Evolutionary conservation across 2,113 vertebrate species (phyloP).

Genomic region (Poeciliopsis occidentalis): DNA sequence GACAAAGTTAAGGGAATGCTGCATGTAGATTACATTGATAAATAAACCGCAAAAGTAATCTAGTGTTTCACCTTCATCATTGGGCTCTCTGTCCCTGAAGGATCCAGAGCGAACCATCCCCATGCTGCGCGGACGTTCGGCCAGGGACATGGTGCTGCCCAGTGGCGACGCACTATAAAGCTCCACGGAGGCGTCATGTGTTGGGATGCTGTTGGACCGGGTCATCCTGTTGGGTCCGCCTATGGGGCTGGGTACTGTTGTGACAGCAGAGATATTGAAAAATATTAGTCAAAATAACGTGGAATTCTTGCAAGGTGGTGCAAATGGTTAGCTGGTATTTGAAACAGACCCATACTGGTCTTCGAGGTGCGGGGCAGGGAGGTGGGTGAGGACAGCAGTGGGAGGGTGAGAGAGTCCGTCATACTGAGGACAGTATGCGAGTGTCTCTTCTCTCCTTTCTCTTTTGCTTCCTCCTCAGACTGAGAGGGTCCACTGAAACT

Average conservation of each 20-base stretch:
- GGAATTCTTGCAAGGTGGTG: neutral
- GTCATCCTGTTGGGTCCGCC: slow-evolving; percentile 88
- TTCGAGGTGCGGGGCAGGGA: slow-evolving; percentile 84
- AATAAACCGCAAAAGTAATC: neutral
- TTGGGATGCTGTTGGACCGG: slow-evolving; percentile 97
- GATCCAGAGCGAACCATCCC: slow-evolving; percentile 93
- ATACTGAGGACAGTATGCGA: slow-evolving; percentile 85
- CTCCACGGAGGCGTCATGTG: slow-evolving; percentile 91
- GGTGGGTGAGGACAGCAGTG: slow-evolving; percentile 85
- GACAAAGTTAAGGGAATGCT: slow-evolving; percentile 4
- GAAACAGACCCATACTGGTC: slow-evolving; percentile 84
- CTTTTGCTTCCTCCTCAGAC: slow-evolving; percentile 88
- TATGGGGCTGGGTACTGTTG: slow-evolving; percentile 83
- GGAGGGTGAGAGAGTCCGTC: slow-evolving; percentile 81
- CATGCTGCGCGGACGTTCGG: slow-evolving; percentile 93
- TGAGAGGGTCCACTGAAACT: slow-evolving; percentile 84
- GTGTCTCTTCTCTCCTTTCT: slow-evolving; percentile 90
- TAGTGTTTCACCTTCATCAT: slow-evolving; percentile 86
- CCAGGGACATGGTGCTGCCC: slow-evolving; percentile 94
- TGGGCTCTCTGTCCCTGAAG: slow-evolving; percentile 91
- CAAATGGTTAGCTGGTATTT: no score
- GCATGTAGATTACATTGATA: neutral
- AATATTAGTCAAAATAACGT: neutral
- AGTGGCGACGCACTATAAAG: slow-evolving; percentile 88
- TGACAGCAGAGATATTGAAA: neutral